Conservation (phyloP, 1,140 invertebrate genomes). For the Protaetia brevitarsis region DNA sequence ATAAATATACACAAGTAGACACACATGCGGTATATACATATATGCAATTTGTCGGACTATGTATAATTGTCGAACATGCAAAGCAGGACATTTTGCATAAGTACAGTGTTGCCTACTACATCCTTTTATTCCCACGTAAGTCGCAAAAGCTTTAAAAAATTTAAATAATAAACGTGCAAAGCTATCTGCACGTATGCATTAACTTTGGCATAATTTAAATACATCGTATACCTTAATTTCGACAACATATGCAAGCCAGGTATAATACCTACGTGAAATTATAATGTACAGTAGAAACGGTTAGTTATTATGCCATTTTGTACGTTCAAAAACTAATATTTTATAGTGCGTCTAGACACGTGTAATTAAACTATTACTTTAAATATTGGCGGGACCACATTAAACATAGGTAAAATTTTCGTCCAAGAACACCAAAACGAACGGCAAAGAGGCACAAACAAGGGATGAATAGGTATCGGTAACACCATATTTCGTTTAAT, state of each 20-base stretch:
- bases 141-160: no score
- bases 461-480: background rate
- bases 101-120: no score
- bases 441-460: background rate
- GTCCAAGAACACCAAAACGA: background rate
- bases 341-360: constrained; percentile 26
- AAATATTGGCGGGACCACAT: constrained; percentile 19
- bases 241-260: constrained; percentile 17
- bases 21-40: no score
- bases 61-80: no score
- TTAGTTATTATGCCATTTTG: constrained; percentile 26
- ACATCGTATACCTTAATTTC: constrained; percentile 16
- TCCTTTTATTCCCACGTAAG: no score
- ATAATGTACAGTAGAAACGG: constrained; percentile 17
- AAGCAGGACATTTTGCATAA: no score
- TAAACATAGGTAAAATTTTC: no score
- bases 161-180: constrained; percentile 7
- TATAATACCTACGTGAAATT: constrained; percentile 24
- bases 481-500: constrained; percentile 14
- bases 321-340: constrained; percentile 26
- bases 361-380: constrained; percentile 28
- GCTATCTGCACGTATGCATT: background rate
- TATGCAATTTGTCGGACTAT: no score
- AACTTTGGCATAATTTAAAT: constrained; percentile 14
- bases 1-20: no score